Evolutionary conservation across 2,888 invertebrate genomes (phyloP), one percentile per base, ranked within the genome.

Genomic region (Agrenia bidenticulata): DNA sequence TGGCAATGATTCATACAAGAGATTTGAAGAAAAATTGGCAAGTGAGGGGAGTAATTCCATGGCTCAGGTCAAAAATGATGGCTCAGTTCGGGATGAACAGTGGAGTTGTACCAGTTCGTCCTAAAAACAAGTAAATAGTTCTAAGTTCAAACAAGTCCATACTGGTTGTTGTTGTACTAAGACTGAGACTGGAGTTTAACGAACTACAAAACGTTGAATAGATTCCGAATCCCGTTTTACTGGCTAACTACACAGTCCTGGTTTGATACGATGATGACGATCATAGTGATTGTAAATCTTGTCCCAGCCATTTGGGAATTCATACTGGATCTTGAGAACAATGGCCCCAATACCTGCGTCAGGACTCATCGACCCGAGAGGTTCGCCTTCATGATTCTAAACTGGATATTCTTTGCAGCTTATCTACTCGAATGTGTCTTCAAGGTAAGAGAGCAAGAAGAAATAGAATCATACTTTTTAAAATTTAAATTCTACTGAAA

Each of bases 181-280:
- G n/a, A n/a, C n/a, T n/a, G n/a, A n/a, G n/a, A n/a, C n/a, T n/a
- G n/a, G n/a, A n/a, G n/a, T n/a, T n/a, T n/a, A n/a, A n/a, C n/a
- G n/a, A n/a, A n/a, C n/a, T n/a, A n/a, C n/a, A n/a, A n/a, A n/a
- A n/a, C n/a, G n/a, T n/a, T n/a, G n/a, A n/a, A n/a, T n/a, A 68
- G 66, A 41, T 69, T 61, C 58, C 64, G 51, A 26, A 2, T 21
- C 11, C 24, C 15, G 0, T 62, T 67, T 45, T 75, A 63, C 77
- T 76, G 37, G 72, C 64, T 64, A 37, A 77, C 62, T 69, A 69
- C 64, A 1, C 57, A 75, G 41, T 58, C 69, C 0, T 82, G 82
- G 81, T 81, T 84, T 77, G 84, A 84, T 68, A 72, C 74, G 60
- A 17, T 67, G 56, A 65, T 77, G 15, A 62, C 67, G n/a, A 9